A percentile compares a stretch with the other conserved stretches of the same genome.
These are phyloP conservation scores for Hydropsyche betteni DNA, from an alignment of 2,888 invertebrate species.

Conservation along the genomic window DNA sequence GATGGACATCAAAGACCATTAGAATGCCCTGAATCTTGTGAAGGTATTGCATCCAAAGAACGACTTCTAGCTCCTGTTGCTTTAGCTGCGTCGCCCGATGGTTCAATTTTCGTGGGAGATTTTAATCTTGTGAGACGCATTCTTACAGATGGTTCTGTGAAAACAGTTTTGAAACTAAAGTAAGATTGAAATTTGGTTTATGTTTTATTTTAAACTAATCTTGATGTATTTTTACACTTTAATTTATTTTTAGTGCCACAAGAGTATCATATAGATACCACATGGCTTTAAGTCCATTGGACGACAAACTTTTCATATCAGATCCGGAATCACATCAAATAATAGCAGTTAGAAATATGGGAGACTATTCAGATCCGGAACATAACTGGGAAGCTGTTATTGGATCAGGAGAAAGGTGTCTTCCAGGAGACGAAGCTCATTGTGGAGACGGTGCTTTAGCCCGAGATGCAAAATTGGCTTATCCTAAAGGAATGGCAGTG, in stretches of 20 bases:
- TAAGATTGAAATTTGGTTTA: constrained; percentile 61
- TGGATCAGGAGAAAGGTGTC: constrained; percentile 92
- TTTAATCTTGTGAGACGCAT: constrained; percentile 93
- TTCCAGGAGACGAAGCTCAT: constrained; percentile 92
- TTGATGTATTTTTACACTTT: constrained; percentile 35
- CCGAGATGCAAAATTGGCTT: constrained; percentile 91
- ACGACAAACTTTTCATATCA: constrained; percentile 93
- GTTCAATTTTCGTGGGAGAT: constrained; percentile 94
- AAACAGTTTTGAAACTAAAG: constrained; percentile 83
- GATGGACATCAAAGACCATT: constrained; percentile 89
- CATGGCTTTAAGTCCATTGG: constrained; percentile 93
- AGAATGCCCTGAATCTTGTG: constrained; percentile 76
- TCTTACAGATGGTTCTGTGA: constrained; percentile 83
- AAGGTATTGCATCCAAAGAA: constrained; percentile 81
- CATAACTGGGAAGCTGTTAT: constrained; percentile 95
- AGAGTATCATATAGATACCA: constrained; percentile 96
- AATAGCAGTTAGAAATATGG: constrained; percentile 83
- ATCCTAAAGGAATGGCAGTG: constrained; percentile 96
- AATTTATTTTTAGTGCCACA: constrained; percentile 75
- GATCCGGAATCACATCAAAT: constrained; percentile 97
- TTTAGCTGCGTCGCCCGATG: constrained; percentile 89
- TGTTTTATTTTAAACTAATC: neutral
- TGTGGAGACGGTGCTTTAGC: constrained; percentile 97
- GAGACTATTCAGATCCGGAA: constrained; percentile 85
- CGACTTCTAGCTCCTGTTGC: constrained; percentile 92